Base-by-base conservation (phyloP, 2,113 vertebrate species). In the Puffinus mauretanicus region DNA sequence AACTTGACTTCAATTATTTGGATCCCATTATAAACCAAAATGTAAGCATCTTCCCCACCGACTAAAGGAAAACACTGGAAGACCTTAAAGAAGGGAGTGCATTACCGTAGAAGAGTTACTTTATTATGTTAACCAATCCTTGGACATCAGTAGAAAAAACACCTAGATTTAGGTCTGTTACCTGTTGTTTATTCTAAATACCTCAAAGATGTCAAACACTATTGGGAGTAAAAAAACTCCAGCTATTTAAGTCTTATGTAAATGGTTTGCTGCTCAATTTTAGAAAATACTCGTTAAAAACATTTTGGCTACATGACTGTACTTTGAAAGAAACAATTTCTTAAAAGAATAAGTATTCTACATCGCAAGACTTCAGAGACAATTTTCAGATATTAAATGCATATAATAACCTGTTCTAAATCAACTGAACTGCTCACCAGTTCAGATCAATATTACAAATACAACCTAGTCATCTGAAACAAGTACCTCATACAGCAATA, bases 401-500 rank as follows among this genome's bases (percentile, higher is more conserved):
- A 27, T 9, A 79, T 17, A 93, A 60, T 36, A 91, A 87, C 42
- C 69, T 73, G 40, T 71, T 96, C 54, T 80, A 14, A 72, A 88
- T 89, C 52, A 97, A 97, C 95, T 82, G 78, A 95, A 90, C 62
- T 54, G 88, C 81, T 94, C 71, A 90, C 58, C 38, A 89, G 94
- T 90, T 94, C 94, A 96, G 84, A 94, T 92, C 94, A 96, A 69
- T 95, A 79, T 30, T 71, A 96, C 76, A 93, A 42, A 72, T 60
- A 95, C 27, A 93, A 81, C 47, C 51, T 94, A 89, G 84, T 94
- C 51, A 93, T 64, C 84, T 91, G 71, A 89, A 94, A 93, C 24
- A 97, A 95, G 77, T 26, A 88, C 60, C 71, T 83, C 82, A 94
- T 52, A 76, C 14, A 42, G 78, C 71, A 96, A 91, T 96, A 97